Conservation (phyloP, 2,888 invertebrate species). For the Phanerotoma sp. region DNA sequence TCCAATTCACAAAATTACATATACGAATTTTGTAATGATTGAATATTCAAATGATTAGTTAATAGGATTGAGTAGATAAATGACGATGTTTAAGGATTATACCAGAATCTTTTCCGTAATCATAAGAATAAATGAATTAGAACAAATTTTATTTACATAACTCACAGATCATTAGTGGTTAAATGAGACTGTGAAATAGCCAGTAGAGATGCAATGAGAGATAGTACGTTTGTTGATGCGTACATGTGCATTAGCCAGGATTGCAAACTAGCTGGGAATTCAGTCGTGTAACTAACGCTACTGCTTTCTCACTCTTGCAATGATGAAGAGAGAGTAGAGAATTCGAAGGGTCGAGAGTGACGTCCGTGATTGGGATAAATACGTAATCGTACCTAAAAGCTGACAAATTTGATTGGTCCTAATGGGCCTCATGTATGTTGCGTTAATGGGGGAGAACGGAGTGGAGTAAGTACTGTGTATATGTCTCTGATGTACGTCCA, state of each 20-base stretch:
- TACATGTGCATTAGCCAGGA: slow-evolving; percentile 11
- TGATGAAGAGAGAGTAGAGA: slow-evolving; percentile 1
- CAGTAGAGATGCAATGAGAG: not conserved
- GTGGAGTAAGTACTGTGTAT: slow-evolving; percentile 24
- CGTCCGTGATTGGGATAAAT: slow-evolving; percentile 40
- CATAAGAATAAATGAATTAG: slow-evolving; percentile 27
- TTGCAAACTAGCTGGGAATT: slow-evolving; percentile 10
- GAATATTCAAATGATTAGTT: not conserved
- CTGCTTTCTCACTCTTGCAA: not conserved
- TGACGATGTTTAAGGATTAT: not conserved
- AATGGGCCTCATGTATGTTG: slow-evolving; percentile 35
- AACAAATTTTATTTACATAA: slow-evolving; percentile 11
- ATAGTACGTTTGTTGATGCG: slow-evolving; percentile 9
- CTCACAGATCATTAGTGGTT: not conserved
- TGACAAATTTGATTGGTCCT: slow-evolving; percentile 42
- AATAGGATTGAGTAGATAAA: not conserved
- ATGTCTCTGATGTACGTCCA: slow-evolving; percentile 16
- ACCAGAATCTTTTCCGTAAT: not conserved
- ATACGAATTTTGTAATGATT: no score
- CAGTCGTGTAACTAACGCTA: not conserved
- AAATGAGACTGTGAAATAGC: not conserved
- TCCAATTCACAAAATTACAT: no score
- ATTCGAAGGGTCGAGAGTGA: slow-evolving; percentile 18
- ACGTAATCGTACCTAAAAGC: slow-evolving; percentile 41
- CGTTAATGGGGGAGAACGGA: slow-evolving; percentile 29